These are phyloP conservation scores for Caloenas nicobarica DNA, from an alignment of 2,113 vertebrate species.

Conservation along the genomic window DNA sequence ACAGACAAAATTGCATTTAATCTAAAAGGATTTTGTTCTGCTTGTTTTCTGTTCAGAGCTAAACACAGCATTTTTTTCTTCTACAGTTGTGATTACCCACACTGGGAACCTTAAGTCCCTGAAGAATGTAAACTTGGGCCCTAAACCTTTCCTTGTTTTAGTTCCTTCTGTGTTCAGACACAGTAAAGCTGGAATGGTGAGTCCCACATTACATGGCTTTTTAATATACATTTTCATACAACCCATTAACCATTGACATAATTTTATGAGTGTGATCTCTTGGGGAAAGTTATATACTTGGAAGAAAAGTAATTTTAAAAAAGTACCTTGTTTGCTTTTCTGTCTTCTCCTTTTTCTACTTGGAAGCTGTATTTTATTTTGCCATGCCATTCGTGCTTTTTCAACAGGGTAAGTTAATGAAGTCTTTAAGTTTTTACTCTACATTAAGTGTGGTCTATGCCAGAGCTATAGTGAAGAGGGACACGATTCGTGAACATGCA, in stretches of 20 bases:
- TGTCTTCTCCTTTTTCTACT: background rate
- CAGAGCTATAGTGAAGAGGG: background rate
- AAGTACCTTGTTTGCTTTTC: background rate
- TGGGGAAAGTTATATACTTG: background rate
- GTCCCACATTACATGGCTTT: background rate
- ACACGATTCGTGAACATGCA: background rate
- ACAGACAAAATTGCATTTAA: background rate
- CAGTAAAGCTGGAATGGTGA: background rate
- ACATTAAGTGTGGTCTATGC: background rate
- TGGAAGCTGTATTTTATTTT: background rate
- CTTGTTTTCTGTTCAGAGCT: constrained; percentile 4
- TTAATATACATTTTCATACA: background rate
- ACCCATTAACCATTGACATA: background rate
- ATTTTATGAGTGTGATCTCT: background rate
- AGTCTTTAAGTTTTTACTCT: background rate
- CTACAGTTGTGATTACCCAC: background rate
- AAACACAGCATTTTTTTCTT: background rate
- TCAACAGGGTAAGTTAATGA: background rate
- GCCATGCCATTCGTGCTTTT: background rate
- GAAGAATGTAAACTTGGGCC: background rate
- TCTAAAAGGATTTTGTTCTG: background rate
- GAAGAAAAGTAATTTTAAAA: background rate
- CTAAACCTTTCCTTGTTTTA: background rate
- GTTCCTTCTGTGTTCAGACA: background rate
- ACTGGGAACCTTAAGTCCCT: background rate